Evolutionary conservation across 1,140 invertebrate genomes (phyloP), one percentile per base, ranked within the genome.

Genomic region (Delia radicum): DNA sequence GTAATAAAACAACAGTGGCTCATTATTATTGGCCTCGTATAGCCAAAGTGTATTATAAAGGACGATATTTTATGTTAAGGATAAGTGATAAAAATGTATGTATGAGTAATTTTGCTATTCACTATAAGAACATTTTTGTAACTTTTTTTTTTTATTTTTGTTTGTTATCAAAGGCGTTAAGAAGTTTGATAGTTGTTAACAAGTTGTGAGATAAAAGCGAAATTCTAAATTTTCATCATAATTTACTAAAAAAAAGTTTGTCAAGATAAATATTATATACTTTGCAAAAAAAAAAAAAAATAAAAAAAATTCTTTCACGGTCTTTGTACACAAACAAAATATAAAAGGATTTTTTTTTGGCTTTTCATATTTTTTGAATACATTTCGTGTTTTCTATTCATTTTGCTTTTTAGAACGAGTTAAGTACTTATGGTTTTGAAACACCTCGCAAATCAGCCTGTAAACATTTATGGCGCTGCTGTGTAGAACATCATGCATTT

Each of bases 21-120:
- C 96, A 98, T 87, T 99, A 99, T 89, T 98, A 98, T 87, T 99
- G 98, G 98, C 96, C 96, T 63, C 92, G 96, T 86, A 98, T 98
- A 82, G 95, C 94, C 77, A 98, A 98, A 89, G 93, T 98, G 79
- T 97, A 96, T 87, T 96, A 96, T 88, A 98, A 98, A 90, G 95
- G 94, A 81, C 93, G 95, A 86, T 97, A 96, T 87, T 98, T 99
- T 87, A 98, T 98, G 94, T 89, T 98, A 48, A 90, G 94, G 81
- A 96, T 98, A 74, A 94, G 93, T 80, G 96, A 98, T 87, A 98
- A 98, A 90, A 96, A 96, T 88, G 96, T 96, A 90, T 94, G 92
- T 91, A 80, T 76, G 71, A n/a, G n/a, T 69, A 67, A 24, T 18
- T 26, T 63, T 1, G 3, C 27, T 63, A 13, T 63, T 27, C 28